Percentiles rank a stretch among this genome's conserved stretches.
Evolutionary conservation across 2,797 vertebrate species (phyloP).

Genomic region (Varecia variegata): DNA sequence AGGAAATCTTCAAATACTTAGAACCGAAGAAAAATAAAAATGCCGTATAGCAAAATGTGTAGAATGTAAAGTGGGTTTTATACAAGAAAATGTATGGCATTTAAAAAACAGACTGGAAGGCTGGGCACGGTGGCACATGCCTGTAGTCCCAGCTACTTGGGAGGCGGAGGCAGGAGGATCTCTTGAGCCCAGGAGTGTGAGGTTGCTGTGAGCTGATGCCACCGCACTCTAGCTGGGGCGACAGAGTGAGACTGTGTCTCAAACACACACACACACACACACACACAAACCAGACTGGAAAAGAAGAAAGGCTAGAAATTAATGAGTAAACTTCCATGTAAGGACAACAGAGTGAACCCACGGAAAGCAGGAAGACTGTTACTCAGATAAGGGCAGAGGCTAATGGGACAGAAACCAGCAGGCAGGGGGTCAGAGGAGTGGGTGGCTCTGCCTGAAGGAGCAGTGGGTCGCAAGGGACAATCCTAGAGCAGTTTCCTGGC

Average conservation of each 20-base stretch:
- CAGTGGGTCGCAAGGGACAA: accelerated
- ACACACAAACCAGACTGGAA: not conserved
- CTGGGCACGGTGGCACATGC: not conserved
- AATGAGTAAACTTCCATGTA: not conserved
- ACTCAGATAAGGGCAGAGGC: not conserved
- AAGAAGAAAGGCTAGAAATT: not conserved
- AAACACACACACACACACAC: not conserved
- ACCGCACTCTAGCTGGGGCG: not conserved
- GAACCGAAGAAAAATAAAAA: not conserved
- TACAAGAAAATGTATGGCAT: not conserved
- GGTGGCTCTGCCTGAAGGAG: too few relatives aligned
- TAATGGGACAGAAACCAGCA: not conserved
- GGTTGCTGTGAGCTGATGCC: not conserved
- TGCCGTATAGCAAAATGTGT: not conserved
- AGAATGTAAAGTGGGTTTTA: not conserved
- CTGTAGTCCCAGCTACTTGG: too few relatives aligned
- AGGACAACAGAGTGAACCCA: not conserved
- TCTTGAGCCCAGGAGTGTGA: too few relatives aligned
- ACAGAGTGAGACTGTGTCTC: not conserved
- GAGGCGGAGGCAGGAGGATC: too few relatives aligned
- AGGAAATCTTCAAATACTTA: not conserved
- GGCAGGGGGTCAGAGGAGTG: not conserved
- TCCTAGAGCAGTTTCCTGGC: not conserved
- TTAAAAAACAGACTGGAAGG: not conserved
- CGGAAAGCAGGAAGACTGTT: not conserved